A percentile compares a stretch with the other conserved stretches of the same genome.
These are phyloP conservation scores for Drosophila micromelanica DNA, from an alignment of 1,140 invertebrate species.

Conservation along the genomic window DNA sequence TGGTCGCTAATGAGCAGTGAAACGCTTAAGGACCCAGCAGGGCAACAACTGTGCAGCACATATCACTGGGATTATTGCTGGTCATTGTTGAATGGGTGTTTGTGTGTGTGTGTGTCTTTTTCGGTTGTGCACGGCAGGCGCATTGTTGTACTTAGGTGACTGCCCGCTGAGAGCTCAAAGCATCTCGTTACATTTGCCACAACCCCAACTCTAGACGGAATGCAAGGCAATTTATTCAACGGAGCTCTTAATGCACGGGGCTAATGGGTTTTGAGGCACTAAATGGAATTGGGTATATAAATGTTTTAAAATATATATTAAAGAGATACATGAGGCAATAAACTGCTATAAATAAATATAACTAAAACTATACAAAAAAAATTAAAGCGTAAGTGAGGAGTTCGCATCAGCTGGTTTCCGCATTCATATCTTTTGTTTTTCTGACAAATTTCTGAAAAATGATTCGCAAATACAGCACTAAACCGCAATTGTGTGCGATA, in stretches of 20 bases:
- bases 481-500: constrained; percentile 11
- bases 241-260: neutral
- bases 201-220: neutral
- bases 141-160: neutral
- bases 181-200: neutral
- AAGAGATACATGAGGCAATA: neutral
- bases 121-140: constrained; percentile 1
- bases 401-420: neutral
- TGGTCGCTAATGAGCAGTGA: constrained; percentile 62
- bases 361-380: neutral
- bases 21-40: constrained; percentile 49
- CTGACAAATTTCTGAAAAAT: constrained; percentile 12
- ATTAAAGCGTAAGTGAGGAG: neutral
- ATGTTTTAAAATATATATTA: neutral
- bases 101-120: constrained; percentile 1
- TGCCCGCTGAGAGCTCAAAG: neutral
- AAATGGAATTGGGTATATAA: neutral
- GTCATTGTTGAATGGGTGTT: neutral
- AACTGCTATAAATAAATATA: neutral
- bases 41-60: constrained; percentile 34
- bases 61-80: constrained; percentile 42
- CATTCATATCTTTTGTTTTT: neutral
- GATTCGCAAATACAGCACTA: neutral
- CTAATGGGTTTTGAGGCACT: neutral
- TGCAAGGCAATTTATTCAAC: neutral